Evolutionary conservation across 2,113 vertebrate genomes (phyloP).

Genomic region (Gymnorhina tibicen): DNA sequence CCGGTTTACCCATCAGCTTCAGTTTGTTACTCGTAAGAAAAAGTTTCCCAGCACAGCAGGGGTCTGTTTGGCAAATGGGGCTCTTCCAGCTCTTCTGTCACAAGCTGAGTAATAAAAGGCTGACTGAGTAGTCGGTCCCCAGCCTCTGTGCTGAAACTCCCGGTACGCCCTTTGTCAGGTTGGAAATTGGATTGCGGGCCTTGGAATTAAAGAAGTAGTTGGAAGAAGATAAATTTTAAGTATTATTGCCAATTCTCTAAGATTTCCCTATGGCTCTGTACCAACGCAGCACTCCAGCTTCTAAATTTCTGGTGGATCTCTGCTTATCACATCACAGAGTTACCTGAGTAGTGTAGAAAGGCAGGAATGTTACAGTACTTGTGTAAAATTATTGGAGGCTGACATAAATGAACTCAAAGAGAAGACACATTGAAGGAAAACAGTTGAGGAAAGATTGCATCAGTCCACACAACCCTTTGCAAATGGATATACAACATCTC

Average conservation of each 20-base stretch:
- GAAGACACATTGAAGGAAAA: neutral
- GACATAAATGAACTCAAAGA: neutral
- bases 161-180: neutral
- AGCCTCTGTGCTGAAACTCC: neutral
- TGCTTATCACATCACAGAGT: neutral
- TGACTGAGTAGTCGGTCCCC: neutral
- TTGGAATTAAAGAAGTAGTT: neutral
- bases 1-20: neutral
- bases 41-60: neutral
- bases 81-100: neutral
- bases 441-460: neutral
- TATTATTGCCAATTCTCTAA: neutral
- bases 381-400: neutral
- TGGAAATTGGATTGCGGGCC: neutral
- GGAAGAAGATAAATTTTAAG: neutral
- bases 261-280: neutral
- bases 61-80: neutral
- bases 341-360: neutral
- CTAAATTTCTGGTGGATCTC: neutral
- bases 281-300: neutral
- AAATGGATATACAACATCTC: neutral
- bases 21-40: neutral
- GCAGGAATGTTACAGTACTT: neutral
- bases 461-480: neutral
- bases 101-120: neutral